A percentile compares a stretch with the other conserved stretches of the same genome.
Conservation (phyloP, 1,140 invertebrate genomes). For the Ptiloglossa arizonensis region DNA sequence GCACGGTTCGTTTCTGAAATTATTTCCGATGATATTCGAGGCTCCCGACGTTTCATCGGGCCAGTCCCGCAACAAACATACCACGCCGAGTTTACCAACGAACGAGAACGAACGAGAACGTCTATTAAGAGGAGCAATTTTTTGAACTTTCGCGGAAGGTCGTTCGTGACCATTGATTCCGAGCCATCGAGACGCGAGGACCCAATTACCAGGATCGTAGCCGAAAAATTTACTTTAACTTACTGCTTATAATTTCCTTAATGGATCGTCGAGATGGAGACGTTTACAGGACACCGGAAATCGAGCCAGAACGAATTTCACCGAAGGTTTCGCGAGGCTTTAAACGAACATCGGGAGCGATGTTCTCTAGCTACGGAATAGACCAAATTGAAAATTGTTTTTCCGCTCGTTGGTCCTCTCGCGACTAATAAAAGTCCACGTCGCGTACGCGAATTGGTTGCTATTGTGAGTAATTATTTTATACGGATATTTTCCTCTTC, state of each 20-base stretch:
- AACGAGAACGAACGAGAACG: background rate
- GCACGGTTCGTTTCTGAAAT: constrained; percentile 15
- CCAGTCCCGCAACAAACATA: background rate
- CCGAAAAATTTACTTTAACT: constrained; percentile 9
- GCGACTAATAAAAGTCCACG: too few relatives aligned
- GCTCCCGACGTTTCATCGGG: background rate
- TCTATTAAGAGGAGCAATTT: background rate
- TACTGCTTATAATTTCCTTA: background rate
- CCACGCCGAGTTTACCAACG: background rate
- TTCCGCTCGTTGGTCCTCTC: too few relatives aligned
- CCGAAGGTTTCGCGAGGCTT: too few relatives aligned
- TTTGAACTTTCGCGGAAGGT: background rate
- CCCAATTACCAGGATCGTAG: background rate
- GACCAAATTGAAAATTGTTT: too few relatives aligned
- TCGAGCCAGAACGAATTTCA: background rate
- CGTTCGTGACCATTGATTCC: constrained; percentile 7
- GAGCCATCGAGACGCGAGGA: background rate
- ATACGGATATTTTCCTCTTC: too few relatives aligned
- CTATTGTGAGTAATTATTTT: too few relatives aligned
- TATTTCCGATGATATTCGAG: constrained; percentile 20
- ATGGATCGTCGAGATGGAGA: too few relatives aligned
- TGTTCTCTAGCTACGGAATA: too few relatives aligned
- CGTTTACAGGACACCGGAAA: background rate
- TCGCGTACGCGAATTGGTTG: too few relatives aligned
- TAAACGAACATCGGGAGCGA: too few relatives aligned